Evolutionary conservation across 2,113 vertebrate species (phyloP).

Genomic region (Nerophis ophidion): DNA sequence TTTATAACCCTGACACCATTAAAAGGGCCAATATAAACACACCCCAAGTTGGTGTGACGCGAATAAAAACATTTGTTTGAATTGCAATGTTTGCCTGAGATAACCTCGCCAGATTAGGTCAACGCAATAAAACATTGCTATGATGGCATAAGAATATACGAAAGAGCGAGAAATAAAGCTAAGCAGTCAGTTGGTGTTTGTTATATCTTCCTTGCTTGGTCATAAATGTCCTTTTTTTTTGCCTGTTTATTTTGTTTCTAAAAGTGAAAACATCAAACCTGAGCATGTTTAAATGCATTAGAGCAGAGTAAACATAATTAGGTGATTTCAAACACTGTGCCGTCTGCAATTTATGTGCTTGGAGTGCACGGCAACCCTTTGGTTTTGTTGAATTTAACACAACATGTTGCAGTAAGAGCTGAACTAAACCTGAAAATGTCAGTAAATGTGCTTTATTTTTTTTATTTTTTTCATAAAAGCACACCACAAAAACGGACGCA

Average conservation of each 20-base stretch:
- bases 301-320: constrained; percentile 31
- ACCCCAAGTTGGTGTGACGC: constrained; percentile 17
- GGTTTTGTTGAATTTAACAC: neutral
- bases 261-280: constrained; percentile 12
- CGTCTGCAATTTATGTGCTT: constrained; percentile 7
- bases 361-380: neutral
- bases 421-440: neutral
- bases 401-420: neutral
- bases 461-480: neutral
- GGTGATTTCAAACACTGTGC: constrained; percentile 9
- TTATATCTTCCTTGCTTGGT: neutral
- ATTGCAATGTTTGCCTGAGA: constrained; percentile 32
- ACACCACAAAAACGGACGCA: constrained; percentile 7
- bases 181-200: neutral
- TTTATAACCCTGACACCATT: constrained; percentile 52
- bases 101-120: constrained; percentile 9
- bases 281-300: constrained; percentile 10
- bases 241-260: constrained; percentile 15
- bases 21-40: constrained; percentile 39
- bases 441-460: neutral
- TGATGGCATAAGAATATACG: neutral
- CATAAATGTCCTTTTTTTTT: constrained; percentile 19
- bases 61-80: constrained; percentile 22
- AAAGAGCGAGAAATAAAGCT: neutral
- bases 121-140: constrained; percentile 13